These are phyloP conservation scores for Myripristis murdjan DNA, from an alignment of 2,797 vertebrate species.

Conservation along the genomic window DNA sequence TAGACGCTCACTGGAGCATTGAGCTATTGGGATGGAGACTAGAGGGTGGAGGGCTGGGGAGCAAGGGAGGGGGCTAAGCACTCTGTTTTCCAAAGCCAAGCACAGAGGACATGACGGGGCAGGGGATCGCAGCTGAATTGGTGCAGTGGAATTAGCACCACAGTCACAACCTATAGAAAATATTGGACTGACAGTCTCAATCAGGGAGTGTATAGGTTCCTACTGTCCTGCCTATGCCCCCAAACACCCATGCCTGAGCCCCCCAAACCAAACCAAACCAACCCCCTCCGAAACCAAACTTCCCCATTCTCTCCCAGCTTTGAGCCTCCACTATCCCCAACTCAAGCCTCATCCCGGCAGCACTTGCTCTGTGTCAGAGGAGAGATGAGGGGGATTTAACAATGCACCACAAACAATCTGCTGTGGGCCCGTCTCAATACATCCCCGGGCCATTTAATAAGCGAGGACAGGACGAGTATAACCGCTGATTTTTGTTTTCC, in stretches of 20 bases:
- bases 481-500: slow-evolving; percentile 50
- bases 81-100: slow-evolving; percentile 57
- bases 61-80: not conserved
- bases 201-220: slow-evolving; percentile 28
- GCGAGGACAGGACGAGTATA: slow-evolving; percentile 51
- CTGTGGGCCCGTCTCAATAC: slow-evolving; percentile 42
- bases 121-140: slow-evolving; percentile 47
- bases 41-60: slow-evolving; percentile 11
- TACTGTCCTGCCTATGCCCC: slow-evolving; percentile 14
- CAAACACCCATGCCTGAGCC: too few species aligned
- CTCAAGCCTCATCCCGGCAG: slow-evolving; percentile 40
- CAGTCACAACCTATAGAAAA: slow-evolving; percentile 57
- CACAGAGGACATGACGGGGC: slow-evolving; percentile 43
- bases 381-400: slow-evolving; percentile 53
- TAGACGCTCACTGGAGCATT: slow-evolving; percentile 83
- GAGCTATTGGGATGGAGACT: slow-evolving; percentile 69
- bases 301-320: slow-evolving; percentile 17
- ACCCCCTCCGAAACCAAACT: slow-evolving; percentile 7
- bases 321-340: slow-evolving; percentile 25
- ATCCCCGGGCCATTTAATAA: slow-evolving; percentile 72
- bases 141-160: slow-evolving; percentile 52
- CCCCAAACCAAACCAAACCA: not conserved
- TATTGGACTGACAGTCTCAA: slow-evolving; percentile 69
- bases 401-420: slow-evolving; percentile 62
- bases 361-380: slow-evolving; percentile 70